A percentile compares a stretch with the other conserved stretches of the same genome.
Evolutionary conservation across 1,140 invertebrate genomes (phyloP).

Genomic region (Drosophila watanabei): DNA sequence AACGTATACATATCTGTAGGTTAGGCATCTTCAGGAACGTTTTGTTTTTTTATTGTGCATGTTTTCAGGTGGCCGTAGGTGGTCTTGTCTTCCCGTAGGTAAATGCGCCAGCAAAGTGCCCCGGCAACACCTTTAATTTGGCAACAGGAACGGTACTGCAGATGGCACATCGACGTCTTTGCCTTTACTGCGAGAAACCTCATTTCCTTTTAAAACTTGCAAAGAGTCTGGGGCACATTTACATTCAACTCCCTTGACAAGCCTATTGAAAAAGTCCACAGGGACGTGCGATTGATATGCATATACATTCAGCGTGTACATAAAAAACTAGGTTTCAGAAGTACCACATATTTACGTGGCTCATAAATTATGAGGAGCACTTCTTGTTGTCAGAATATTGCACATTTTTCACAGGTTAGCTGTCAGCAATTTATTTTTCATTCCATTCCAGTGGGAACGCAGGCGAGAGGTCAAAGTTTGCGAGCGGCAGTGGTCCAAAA

Average conservation of each 20-base stretch:
- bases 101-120: not conserved
- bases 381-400: conserved; percentile 62
- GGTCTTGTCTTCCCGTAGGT: not conserved
- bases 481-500: conserved; percentile 16
- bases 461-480: conserved; percentile 43
- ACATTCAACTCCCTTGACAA: conserved; percentile 1
- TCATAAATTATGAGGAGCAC: conserved; percentile 72
- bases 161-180: conserved; percentile 1
- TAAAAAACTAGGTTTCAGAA: conserved; percentile 28
- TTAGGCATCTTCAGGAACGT: not conserved
- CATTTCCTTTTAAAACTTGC: conserved; percentile 20
- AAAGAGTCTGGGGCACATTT: conserved; percentile 10
- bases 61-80: not conserved
- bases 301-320: conserved; percentile 8
- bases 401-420: conserved; percentile 51
- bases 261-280: conserved; percentile 35
- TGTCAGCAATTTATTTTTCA: conserved; percentile 40
- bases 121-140: conserved; percentile 5
- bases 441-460: conserved; percentile 28
- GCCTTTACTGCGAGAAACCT: conserved; percentile 13
- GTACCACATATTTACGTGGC: conserved; percentile 55
- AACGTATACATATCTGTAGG: not conserved
- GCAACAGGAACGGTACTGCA: conserved; percentile 4
- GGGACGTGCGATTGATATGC: conserved; percentile 37
- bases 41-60: not conserved